phyloP scores from a whole-genome alignment of 2,888 invertebrate species.

The Eupithecia centaureata region DNA sequence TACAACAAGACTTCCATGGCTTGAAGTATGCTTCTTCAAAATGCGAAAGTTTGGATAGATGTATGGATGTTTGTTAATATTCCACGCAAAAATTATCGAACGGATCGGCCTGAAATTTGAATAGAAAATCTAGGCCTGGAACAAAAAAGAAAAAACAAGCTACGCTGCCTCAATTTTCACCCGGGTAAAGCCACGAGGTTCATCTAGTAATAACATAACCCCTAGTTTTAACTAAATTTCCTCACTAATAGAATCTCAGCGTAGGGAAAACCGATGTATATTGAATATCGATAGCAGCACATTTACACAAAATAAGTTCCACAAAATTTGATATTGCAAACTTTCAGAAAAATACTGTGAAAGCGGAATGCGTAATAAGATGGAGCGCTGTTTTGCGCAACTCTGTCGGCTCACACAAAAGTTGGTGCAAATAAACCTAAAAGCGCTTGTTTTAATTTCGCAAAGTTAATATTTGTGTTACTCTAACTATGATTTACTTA shows the following conservation, averaged over 20 bases:
- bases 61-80: too few species aligned
- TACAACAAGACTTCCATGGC: too few species aligned
- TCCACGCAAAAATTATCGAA: too few species aligned
- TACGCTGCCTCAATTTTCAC: too few species aligned
- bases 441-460: conserved; percentile 27
- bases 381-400: conserved; percentile 16
- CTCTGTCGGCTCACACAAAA: conserved; percentile 28
- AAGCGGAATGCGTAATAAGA: conserved; percentile 22
- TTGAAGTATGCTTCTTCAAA: too few species aligned
- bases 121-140: too few species aligned
- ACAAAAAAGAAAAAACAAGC: too few species aligned
- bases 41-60: too few species aligned
- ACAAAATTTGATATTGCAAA: conserved; percentile 13
- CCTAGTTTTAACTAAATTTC: too few species aligned
- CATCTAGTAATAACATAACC: too few species aligned
- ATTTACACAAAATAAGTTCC: conserved; percentile 3
- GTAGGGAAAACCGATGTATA: not conserved
- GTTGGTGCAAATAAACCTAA: conserved; percentile 28
- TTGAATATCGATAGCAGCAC: not conserved
- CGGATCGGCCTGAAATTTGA: too few species aligned
- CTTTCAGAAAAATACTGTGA: conserved; percentile 21
- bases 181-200: too few species aligned
- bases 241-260: not conserved
- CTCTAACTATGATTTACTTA: conserved; percentile 17
- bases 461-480: conserved; percentile 25